phyloP scores from a whole-genome alignment of 1,140 invertebrate species.

The Lucilia sericata region DNA sequence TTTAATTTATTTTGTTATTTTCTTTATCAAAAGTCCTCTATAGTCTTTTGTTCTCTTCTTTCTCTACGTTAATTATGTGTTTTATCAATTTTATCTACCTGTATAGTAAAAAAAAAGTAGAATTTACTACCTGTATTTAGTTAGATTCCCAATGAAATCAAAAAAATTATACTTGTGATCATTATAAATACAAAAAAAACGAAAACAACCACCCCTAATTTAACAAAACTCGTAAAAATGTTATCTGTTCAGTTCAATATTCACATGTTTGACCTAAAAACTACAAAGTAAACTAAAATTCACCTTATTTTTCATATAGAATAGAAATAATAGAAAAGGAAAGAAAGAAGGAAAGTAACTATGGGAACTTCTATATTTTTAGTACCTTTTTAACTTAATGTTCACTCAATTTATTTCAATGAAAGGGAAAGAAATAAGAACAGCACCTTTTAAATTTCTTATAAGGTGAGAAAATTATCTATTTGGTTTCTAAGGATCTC shows the following conservation, averaged over 20 bases:
- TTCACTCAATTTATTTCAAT: neutral
- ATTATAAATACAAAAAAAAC: neutral
- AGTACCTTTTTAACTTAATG: neutral
- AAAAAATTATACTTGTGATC: neutral
- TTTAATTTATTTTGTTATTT: neutral
- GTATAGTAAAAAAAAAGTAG: neutral
- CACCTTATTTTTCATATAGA: neutral
- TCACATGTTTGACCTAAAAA: neutral
- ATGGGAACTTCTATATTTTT: neutral
- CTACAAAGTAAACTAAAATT: neutral
- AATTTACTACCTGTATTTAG: neutral
- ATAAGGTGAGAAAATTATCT: neutral
- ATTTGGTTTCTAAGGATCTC: neutral
- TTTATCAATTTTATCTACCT: slow-evolving; percentile 12
- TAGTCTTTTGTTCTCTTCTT: neutral
- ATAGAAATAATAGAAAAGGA: neutral
- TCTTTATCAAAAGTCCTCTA: neutral
- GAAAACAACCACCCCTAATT: neutral
- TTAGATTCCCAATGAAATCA: neutral
- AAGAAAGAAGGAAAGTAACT: neutral
- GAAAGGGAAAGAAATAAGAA: too few species aligned
- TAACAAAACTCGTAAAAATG: neutral
- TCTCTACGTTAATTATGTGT: neutral
- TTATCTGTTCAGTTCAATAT: neutral
- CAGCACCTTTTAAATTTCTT: neutral